These are phyloP conservation scores for Acipenser oxyrinchus DNA, from an alignment of 2,797 vertebrate species.

Conservation along the genomic window DNA sequence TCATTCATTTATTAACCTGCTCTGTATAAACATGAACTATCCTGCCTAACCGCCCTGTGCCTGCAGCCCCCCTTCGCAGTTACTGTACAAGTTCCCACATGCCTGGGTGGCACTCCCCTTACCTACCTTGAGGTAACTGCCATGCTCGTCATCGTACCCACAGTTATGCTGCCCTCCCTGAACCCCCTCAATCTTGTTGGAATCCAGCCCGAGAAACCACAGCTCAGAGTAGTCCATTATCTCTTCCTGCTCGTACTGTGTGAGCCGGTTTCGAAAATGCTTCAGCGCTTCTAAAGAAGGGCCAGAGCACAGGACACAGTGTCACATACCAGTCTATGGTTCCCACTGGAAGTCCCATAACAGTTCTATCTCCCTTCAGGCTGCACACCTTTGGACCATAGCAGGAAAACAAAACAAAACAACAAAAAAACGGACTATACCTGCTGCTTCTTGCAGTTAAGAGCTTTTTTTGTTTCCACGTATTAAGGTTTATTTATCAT, in stretches of 20 bases:
- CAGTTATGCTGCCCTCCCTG: conserved; percentile 68
- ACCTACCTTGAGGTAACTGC: conserved; percentile 83
- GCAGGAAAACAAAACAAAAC: neutral
- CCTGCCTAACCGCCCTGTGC: neutral
- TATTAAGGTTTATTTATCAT: too few species aligned
- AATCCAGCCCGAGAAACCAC: conserved; percentile 86
- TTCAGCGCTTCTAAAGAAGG: conserved; percentile 71
- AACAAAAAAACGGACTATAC: neutral
- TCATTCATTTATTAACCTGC: neutral
- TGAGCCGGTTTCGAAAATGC: conserved; percentile 76
- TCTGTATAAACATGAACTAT: neutral
- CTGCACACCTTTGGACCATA: too few species aligned
- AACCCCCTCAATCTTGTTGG: conserved; percentile 74
- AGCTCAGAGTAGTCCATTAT: conserved; percentile 82
- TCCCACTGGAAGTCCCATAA: too few species aligned
- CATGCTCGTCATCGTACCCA: conserved; percentile 83
- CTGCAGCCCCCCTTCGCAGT: neutral
- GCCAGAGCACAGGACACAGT: neutral
- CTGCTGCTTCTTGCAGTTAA: neutral
- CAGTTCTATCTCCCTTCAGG: too few species aligned
- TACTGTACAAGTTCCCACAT: neutral
- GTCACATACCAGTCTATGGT: too few species aligned
- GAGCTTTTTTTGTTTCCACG: too few species aligned
- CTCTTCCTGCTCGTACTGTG: conserved; percentile 81
- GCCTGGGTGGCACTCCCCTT: neutral